phyloP scores from a whole-genome alignment of 2,888 invertebrate genomes.

The Ectropis crepuscularia region DNA sequence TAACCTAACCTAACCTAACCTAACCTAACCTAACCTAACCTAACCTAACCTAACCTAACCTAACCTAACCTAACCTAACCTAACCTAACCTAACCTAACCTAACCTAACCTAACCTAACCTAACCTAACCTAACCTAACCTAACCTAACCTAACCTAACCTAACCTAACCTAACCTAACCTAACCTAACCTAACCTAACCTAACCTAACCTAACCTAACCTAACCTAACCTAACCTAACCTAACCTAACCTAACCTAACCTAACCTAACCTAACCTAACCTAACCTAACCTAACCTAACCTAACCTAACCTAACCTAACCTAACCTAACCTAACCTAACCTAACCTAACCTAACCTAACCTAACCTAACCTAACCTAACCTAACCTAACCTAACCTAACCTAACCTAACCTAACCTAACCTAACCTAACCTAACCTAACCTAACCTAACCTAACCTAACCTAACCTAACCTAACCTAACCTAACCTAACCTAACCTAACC shows the following conservation, averaged over 20 bases:
- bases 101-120: slow-evolving; percentile 1
- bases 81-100: slow-evolving; percentile 1
- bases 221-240: slow-evolving; percentile 1
- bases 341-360: slow-evolving; percentile 1
- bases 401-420: slow-evolving; percentile 1
- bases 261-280: slow-evolving; percentile 1
- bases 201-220: slow-evolving; percentile 1
- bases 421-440: slow-evolving; percentile 1
- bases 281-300: slow-evolving; percentile 1
- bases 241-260: slow-evolving; percentile 1
- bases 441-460: slow-evolving; percentile 1
- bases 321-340: slow-evolving; percentile 1
- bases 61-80: slow-evolving; percentile 1
- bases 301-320: slow-evolving; percentile 1
- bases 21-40: slow-evolving; percentile 1
- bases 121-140: slow-evolving; percentile 1
- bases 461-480: slow-evolving; percentile 1
- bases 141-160: slow-evolving; percentile 1
- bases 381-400: slow-evolving; percentile 1
- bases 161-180: slow-evolving; percentile 1
- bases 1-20: slow-evolving; percentile 1
- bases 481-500: slow-evolving; percentile 1
- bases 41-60: slow-evolving; percentile 1
- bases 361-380: slow-evolving; percentile 1
- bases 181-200: slow-evolving; percentile 1